phyloP scores from a whole-genome alignment of 2,113 vertebrate species.

The Trematomus loennbergii region DNA sequence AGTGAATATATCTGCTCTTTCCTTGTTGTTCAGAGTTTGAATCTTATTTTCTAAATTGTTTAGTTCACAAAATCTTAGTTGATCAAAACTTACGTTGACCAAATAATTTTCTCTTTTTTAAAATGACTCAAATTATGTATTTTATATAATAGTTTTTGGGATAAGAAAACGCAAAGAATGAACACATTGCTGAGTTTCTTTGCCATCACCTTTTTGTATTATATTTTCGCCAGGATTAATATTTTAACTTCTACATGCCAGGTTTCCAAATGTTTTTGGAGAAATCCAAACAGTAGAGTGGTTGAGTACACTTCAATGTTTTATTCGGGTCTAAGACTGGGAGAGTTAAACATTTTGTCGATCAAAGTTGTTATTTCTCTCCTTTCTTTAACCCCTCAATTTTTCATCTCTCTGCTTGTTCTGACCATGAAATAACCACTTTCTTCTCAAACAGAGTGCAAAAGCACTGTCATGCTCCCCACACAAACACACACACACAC shows the following conservation, averaged over 20 bases:
- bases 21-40: too few species aligned
- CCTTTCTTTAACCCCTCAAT: not conserved
- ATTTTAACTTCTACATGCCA: too few species aligned
- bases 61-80: not conserved
- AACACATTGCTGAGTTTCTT: too few species aligned
- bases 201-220: too few species aligned
- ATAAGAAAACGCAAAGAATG: too few species aligned
- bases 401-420: not conserved
- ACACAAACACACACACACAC: conserved; percentile 2
- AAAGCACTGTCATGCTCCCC: conserved; percentile 15
- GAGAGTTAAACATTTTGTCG: not conserved
- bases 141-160: too few species aligned
- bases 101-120: too few species aligned
- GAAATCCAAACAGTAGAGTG: not conserved
- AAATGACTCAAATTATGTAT: too few species aligned
- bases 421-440: conserved; percentile 6
- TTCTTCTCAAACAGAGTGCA: conserved; percentile 7
- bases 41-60: not conserved
- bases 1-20: too few species aligned
- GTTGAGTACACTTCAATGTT: conserved; percentile 18
- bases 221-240: too few species aligned
- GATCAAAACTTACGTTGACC: too few species aligned
- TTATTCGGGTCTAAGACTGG: not conserved
- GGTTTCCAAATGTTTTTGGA: not conserved
- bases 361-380: not conserved